Evolutionary conservation across 1,140 invertebrate species (phyloP).

Genomic region (Drosophila tani): DNA sequence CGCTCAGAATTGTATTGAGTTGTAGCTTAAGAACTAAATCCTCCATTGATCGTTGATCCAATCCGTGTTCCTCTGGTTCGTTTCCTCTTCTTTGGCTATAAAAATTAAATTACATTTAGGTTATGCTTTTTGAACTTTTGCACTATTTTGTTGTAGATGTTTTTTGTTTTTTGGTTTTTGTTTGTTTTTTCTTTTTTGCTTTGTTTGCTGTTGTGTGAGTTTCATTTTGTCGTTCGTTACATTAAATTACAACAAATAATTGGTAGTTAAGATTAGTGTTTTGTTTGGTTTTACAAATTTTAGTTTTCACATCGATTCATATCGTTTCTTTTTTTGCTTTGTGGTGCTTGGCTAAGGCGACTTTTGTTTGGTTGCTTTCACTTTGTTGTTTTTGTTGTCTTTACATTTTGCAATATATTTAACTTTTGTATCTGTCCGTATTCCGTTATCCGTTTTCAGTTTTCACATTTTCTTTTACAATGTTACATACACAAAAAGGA

Average conservation of each 20-base stretch:
- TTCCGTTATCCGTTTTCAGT: constrained; percentile 12
- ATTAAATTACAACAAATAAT: constrained; percentile 78
- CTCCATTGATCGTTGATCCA: constrained; percentile 21
- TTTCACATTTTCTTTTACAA: constrained; percentile 50
- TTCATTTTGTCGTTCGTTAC: constrained; percentile 34
- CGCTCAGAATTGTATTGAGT: constrained; percentile 53
- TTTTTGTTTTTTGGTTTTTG: constrained; percentile 2
- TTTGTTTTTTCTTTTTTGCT: background rate
- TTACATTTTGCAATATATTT: constrained; percentile 79
- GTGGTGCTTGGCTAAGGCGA: constrained; percentile 84
- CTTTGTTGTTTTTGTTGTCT: constrained; percentile 71
- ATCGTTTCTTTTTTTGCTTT: constrained; percentile 74
- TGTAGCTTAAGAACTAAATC: constrained; percentile 74
- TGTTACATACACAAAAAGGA: constrained; percentile 45
- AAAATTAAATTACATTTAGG: constrained; percentile 80
- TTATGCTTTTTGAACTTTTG: constrained; percentile 71
- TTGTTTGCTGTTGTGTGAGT: constrained; percentile 47
- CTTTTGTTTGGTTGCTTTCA: constrained; percentile 79
- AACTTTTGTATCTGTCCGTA: constrained; percentile 65
- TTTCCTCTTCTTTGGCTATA: constrained; percentile 76
- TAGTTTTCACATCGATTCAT: constrained; percentile 50
- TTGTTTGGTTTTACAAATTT: constrained; percentile 66
- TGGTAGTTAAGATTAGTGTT: constrained; percentile 65
- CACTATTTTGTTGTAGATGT: constrained; percentile 75
- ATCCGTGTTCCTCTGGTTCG: constrained; percentile 25